Percentiles rank a stretch among this genome's conserved stretches.
phyloP scores from a whole-genome alignment of 1,140 invertebrate genomes.

The Bathynomus jamesi region DNA sequence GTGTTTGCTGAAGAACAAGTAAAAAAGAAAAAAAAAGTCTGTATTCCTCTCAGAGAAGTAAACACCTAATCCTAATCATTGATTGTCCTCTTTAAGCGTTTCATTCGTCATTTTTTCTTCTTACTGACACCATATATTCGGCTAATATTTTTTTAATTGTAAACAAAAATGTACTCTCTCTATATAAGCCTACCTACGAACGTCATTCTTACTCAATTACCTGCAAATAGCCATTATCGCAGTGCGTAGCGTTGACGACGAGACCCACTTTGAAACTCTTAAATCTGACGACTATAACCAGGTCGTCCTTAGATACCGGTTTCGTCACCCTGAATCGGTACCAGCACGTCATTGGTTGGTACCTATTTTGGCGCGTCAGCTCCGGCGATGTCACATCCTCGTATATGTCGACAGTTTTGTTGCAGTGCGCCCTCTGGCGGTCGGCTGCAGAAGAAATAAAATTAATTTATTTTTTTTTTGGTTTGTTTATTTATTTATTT shows the following conservation, averaged over 20 bases:
- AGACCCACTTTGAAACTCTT: conserved; percentile 86
- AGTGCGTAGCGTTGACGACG: conserved; percentile 72
- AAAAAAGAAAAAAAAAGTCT: no score
- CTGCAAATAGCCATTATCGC: conserved; percentile 77
- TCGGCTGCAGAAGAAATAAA: conserved; percentile 24
- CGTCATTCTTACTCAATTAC: conserved; percentile 51
- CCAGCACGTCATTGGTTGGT: conserved; percentile 74
- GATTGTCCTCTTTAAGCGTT: no score
- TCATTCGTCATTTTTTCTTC: no score
- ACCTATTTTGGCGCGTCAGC: conserved; percentile 68
- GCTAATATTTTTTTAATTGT: no score
- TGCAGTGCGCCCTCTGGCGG: conserved; percentile 60
- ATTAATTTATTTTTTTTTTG: no score
- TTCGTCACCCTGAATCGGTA: conserved; percentile 77
- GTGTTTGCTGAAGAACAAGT: no score
- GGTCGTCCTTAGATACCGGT: conserved; percentile 66
- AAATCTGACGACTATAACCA: conserved; percentile 78
- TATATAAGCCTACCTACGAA: no score
- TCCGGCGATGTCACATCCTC: conserved; percentile 79
- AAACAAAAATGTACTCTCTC: no score
- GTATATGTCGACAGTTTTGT: conserved; percentile 85
- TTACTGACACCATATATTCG: no score
- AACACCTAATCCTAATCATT: no score
- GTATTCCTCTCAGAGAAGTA: no score
- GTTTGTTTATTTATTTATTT: no score